These are phyloP conservation scores for Drosophila kikkawai DNA, from an alignment of 1,140 invertebrate species.

Conservation along the genomic window DNA sequence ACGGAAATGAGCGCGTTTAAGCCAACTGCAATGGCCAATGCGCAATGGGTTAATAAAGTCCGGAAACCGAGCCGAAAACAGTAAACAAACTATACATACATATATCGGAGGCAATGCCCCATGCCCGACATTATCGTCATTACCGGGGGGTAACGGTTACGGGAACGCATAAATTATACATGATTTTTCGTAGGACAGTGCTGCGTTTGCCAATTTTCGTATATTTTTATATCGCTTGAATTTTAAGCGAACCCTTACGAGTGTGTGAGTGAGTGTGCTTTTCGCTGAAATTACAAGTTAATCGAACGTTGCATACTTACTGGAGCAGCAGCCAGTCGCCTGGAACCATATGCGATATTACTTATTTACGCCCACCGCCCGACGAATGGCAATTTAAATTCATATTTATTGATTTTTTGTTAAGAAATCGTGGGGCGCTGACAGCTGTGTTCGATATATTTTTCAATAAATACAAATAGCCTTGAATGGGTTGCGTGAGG, in stretches of 20 bases:
- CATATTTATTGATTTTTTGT: constrained; percentile 52
- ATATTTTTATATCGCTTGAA: constrained; percentile 24
- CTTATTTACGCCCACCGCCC: constrained; percentile 37
- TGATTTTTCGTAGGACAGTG: constrained; percentile 11
- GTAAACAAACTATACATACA: constrained; percentile 17
- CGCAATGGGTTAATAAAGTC: constrained; percentile 22
- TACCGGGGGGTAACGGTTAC: constrained; percentile 24
- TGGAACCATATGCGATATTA: constrained; percentile 49
- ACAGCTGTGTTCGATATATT: constrained; percentile 29
- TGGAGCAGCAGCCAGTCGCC: constrained; percentile 37
- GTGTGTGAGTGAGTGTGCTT: neutral
- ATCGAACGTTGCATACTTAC: constrained; percentile 70
- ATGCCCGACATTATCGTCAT: constrained; percentile 48
- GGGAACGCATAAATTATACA: constrained; percentile 47
- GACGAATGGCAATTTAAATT: constrained; percentile 46
- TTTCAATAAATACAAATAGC: constrained; percentile 28
- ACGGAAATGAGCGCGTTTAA: constrained; percentile 36
- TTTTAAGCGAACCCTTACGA: constrained; percentile 9
- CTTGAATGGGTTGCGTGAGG: neutral
- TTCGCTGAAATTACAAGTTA: constrained; percentile 47
- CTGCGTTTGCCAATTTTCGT: constrained; percentile 18
- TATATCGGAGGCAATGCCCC: constrained; percentile 18
- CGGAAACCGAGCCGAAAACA: constrained; percentile 23
- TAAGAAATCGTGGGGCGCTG: constrained; percentile 18
- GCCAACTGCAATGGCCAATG: constrained; percentile 34